These are phyloP conservation scores for Agelastica alni DNA, from an alignment of 2,888 invertebrate species.

Conservation along the genomic window DNA sequence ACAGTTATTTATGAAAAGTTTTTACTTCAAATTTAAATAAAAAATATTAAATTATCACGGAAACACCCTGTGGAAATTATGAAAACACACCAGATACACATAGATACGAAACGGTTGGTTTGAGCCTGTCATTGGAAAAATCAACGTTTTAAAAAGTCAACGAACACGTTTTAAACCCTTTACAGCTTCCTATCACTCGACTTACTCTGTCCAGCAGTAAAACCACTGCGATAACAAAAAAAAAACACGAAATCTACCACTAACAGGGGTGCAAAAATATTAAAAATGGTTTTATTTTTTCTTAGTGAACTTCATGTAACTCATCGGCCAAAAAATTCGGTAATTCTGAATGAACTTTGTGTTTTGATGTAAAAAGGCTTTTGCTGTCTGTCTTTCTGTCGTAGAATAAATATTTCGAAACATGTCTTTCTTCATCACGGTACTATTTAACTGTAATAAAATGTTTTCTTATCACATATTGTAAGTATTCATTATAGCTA, in stretches of 20 bases:
- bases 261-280: slow-evolving; percentile 18
- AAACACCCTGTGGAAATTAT: too few relatives aligned
- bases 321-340: slow-evolving; percentile 51
- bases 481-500: too few relatives aligned
- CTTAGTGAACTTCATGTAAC: slow-evolving; percentile 58
- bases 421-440: slow-evolving; percentile 26
- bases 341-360: slow-evolving; percentile 49
- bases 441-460: slow-evolving; percentile 15
- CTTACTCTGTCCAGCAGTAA: too few relatives aligned
- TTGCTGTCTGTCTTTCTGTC: slow-evolving; percentile 56
- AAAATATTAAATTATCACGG: too few relatives aligned
- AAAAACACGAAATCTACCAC: slow-evolving; percentile 9
- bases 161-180: too few relatives aligned
- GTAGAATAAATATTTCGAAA: slow-evolving; percentile 40
- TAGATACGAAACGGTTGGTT: too few relatives aligned
- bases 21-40: too few relatives aligned
- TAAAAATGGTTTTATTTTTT: slow-evolving; percentile 44
- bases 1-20: too few relatives aligned
- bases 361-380: slow-evolving; percentile 51
- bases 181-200: too few relatives aligned
- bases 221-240: not conserved
- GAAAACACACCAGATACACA: too few relatives aligned
- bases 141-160: too few relatives aligned
- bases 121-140: too few relatives aligned
- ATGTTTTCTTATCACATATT: slow-evolving; percentile 10